A percentile compares a stretch with the other conserved stretches of the same genome.
Evolutionary conservation across 1,140 invertebrate species (phyloP).

Genomic region (Melitaea cinxia): DNA sequence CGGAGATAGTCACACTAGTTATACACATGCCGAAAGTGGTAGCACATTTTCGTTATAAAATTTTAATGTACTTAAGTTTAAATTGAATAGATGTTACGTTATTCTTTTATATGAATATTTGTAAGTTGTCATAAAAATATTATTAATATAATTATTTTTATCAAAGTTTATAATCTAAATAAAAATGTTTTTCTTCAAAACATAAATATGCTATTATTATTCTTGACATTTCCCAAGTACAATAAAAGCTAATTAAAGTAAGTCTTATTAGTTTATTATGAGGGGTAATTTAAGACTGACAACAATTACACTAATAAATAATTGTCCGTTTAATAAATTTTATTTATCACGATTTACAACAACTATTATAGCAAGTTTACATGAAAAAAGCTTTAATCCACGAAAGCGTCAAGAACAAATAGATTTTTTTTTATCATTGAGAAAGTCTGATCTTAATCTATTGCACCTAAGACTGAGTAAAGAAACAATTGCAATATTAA

Average conservation of each 20-base stretch:
- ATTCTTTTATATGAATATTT: conserved; percentile 81
- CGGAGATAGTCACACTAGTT: conserved; percentile 77
- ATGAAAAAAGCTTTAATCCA: conserved; percentile 26
- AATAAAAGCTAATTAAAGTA: not conserved
- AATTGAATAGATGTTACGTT: conserved; percentile 80
- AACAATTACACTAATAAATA: not conserved
- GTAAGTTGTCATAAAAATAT: conserved; percentile 81
- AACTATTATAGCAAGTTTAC: conserved; percentile 35
- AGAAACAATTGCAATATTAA: not conserved
- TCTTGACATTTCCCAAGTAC: conserved; percentile 1
- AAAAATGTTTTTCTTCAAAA: conserved; percentile 81
- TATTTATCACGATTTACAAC: conserved; percentile 24
- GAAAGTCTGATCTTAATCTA: conserved; percentile 7
- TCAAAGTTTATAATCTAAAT: conserved; percentile 82
- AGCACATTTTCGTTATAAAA: conserved; percentile 76
- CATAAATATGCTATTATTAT: conserved; percentile 51
- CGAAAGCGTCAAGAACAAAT: conserved; percentile 26
- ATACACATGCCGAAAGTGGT: conserved; percentile 74
- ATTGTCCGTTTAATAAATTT: conserved; percentile 7
- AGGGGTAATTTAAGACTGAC: not conserved
- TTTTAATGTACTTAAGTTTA: conserved; percentile 74
- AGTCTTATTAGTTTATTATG: not conserved
- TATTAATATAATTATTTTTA: conserved; percentile 82
- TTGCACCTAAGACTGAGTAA: conserved; percentile 10
- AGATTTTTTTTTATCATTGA: conserved; percentile 16